Conservation (phyloP, 1,140 invertebrate genomes). For the Plodia interpunctella region DNA sequence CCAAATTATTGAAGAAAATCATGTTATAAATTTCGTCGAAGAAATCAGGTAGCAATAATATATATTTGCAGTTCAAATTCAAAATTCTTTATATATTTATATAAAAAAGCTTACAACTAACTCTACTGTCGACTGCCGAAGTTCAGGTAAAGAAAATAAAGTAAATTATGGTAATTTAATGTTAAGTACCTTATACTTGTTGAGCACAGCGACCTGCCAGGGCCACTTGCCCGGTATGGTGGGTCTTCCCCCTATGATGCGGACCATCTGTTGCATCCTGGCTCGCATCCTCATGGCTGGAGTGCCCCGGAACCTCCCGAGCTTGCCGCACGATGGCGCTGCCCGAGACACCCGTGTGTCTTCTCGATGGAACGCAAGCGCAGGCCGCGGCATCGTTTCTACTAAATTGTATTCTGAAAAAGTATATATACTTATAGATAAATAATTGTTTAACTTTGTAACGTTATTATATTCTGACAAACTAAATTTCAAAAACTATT, state of each 20-base stretch:
- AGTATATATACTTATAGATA: background rate
- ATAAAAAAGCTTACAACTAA: too few relatives aligned
- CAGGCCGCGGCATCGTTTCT: conserved; percentile 54
- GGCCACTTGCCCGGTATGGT: conserved; percentile 90
- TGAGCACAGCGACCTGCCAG: conserved; percentile 95
- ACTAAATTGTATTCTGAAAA: conserved; percentile 39
- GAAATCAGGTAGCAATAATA: too few relatives aligned
- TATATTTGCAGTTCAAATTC: too few relatives aligned
- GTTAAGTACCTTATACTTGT: conserved; percentile 87
- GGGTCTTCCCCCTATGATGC: conserved; percentile 91
- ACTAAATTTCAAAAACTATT: too few relatives aligned
- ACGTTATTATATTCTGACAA: too few relatives aligned
- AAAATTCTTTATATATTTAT: too few relatives aligned
- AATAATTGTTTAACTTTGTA: too few relatives aligned
- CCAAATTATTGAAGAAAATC: too few relatives aligned
- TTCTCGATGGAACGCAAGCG: conserved; percentile 42
- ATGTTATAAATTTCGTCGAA: too few relatives aligned
- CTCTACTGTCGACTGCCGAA: too few relatives aligned
- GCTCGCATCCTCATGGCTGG: conserved; percentile 28
- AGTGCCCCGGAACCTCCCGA: conserved; percentile 44
- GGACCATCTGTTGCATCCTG: conserved; percentile 77
- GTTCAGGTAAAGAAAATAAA: too few relatives aligned
- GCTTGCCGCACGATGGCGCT: conserved; percentile 33
- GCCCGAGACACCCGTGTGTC: conserved; percentile 30
- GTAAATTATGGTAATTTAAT: too few relatives aligned